A percentile compares a stretch with the other conserved stretches of the same genome.
Conservation (phyloP, 2,888 invertebrate species). For the Lepas anatifera region DNA sequence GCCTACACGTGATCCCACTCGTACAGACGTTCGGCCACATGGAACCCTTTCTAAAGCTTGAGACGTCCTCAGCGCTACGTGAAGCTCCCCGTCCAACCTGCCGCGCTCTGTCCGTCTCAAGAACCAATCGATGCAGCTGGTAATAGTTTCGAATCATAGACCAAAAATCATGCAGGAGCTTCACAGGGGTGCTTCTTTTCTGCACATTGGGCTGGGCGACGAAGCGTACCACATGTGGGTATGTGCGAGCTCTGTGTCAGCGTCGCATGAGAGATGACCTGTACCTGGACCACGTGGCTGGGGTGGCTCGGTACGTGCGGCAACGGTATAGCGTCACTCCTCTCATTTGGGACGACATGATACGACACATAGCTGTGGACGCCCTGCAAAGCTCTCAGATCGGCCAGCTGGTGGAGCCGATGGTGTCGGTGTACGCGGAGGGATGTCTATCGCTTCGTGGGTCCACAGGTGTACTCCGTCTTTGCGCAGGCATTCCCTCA, state of each 20-base stretch:
- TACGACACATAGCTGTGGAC: constrained; percentile 48
- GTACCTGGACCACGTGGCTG: constrained; percentile 48
- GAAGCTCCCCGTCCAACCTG: constrained; percentile 53
- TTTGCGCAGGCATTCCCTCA: constrained; percentile 52
- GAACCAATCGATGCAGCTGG: constrained; percentile 30
- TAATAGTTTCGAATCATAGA: constrained; percentile 31
- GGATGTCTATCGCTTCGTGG: constrained; percentile 35
- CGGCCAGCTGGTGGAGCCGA: constrained; percentile 56
- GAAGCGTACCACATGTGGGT: constrained; percentile 29
- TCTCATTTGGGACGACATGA: constrained; percentile 72
- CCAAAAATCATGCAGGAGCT: constrained; percentile 31
- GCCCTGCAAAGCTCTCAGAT: constrained; percentile 48
- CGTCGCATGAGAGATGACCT: constrained; percentile 41
- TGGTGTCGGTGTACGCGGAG: constrained; percentile 69
- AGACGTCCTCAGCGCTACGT: constrained; percentile 48
- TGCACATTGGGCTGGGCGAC: constrained; percentile 41
- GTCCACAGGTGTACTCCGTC: constrained; percentile 34
- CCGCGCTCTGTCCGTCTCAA: constrained; percentile 42
- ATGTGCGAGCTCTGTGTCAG: constrained; percentile 25
- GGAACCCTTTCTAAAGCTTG: constrained; percentile 61
- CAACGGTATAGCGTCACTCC: constrained; percentile 44
- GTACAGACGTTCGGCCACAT: constrained; percentile 43
- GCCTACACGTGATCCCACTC: constrained; percentile 44
- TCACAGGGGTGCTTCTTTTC: constrained; percentile 30
- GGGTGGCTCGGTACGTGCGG: constrained; percentile 47